Percentiles rank a stretch among this genome's conserved stretches.
phyloP scores from a whole-genome alignment of 2,888 invertebrate genomes.

The Metalampra italica region DNA sequence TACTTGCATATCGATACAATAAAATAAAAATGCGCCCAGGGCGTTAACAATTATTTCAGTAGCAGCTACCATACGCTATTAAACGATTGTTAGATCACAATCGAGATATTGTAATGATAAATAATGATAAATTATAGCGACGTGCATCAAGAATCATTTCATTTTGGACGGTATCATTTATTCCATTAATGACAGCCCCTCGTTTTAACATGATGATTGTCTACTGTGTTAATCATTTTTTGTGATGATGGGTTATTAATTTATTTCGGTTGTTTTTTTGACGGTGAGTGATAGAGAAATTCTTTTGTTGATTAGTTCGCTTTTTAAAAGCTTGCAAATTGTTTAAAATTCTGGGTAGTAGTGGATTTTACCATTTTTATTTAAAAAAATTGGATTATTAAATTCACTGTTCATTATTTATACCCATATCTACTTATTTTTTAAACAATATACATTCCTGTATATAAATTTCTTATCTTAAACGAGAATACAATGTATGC shows the following conservation, averaged over 20 bases:
- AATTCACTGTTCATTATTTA: too few species aligned
- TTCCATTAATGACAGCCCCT: conserved; percentile 38
- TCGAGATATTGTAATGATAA: conserved; percentile 16
- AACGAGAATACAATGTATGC: too few species aligned
- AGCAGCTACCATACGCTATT: conserved; percentile 34
- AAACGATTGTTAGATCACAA: conserved; percentile 31
- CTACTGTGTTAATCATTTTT: conserved; percentile 45
- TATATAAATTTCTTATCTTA: too few species aligned
- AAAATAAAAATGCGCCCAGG: conserved; percentile 34
- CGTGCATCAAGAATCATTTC: not conserved
- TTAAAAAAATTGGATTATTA: too few species aligned
- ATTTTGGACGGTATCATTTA: conserved; percentile 23
- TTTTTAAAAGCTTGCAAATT: not conserved
- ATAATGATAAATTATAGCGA: conserved; percentile 7
- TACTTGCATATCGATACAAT: conserved; percentile 17
- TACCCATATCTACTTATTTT: too few species aligned
- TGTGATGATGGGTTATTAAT: conserved; percentile 43
- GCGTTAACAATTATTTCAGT: conserved; percentile 50
- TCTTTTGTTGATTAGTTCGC: not conserved
- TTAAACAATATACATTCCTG: too few species aligned
- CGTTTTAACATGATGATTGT: conserved; percentile 42
- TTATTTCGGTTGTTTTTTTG: conserved; percentile 19
- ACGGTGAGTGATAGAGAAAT: not conserved
- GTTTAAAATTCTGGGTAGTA: not conserved
- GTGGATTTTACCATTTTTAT: too few species aligned